Evolutionary conservation across 2,888 invertebrate genomes (phyloP), one percentile per base, ranked within the genome.

Genomic region (Furcula furcula): DNA sequence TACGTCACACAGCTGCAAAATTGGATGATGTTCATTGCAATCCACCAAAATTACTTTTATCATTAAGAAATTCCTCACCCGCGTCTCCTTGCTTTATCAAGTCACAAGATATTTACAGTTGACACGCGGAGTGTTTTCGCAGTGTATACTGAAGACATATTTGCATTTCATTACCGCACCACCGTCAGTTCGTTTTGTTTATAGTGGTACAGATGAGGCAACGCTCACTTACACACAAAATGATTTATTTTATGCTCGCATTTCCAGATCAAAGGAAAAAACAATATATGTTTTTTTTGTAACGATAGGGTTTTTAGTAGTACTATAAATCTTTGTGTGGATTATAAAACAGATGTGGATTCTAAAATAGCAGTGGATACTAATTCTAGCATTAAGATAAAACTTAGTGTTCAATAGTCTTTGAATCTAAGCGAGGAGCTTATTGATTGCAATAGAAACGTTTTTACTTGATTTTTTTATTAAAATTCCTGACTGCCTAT

Each of bases 101-200:
- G 73, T 66, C 65, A 49, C 60, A 52, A 58, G 57, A 61, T 71
- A 65, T 71, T 67, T 67, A 58, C 55, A 53, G 45, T 49, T 45
- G 50, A 51, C 41, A 50, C 54, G 50, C 56, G 66, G 67, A 75
- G 66, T 66, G 65, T 64, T 69, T 63, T 54, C 57, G 49, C 52
- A 36, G 48, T 42, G 58, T 69, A 70, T 71, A 68, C 73, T 12
- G 23, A 12, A 62, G 61, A 55, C 55, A 66, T 74, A 73, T 78
- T 78, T 80, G 75, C 76, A 78, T 79, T 78, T 74, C 71, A 79
- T 79, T 76, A 77, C 66, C 54, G 51, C 51, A 59, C 57, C 59
- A 50, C 55, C 53, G 53, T 59, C 57, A 49, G 41, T 52, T 53
- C 46, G 37, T 46, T 44, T 55, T 53, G 55, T 54, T 55, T 55